Base-by-base conservation (phyloP, 2,888 invertebrate species). In the Pristionchus maxplancki region DNA sequence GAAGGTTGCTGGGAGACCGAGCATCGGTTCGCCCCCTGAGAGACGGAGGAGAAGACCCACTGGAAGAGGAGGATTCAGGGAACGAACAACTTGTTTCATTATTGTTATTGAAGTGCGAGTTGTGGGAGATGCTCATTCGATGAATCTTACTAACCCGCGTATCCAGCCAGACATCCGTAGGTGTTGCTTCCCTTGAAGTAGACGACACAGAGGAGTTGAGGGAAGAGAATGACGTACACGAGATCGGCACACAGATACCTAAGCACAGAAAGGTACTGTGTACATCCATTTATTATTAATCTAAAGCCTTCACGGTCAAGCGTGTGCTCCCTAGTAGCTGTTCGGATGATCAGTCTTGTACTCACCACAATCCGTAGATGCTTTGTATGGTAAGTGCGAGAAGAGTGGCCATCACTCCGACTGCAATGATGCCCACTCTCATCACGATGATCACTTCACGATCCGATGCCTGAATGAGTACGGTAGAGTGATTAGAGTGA, bases 351-450 rank as follows among this genome's bases (percentile, higher is more conserved):
- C n/a, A n/a, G n/a, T n/a, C n/a, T n/a, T 50, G 4, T 20, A n/a
- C 89, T 78, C 5, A 90, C 98, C 98, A 99, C 89, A 99, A 96
- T 20, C 98, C 98, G 95, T 99, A 99, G 95, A 99, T 98, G 93
- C 98, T 98, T 90, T 97, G 97, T 93, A 99, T 98, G 91, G 97
- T 97, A 93, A 99, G 96, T 24, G 98, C 99, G 98, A 99, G 98
- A 91, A 97, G 96, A 17, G 98, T 98, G 93, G 97, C 97, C 93
- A 99, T 96, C 48, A 97, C 96, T 37, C 98, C 98, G 89, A 99
- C 98, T 58, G 98, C 96, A 91, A 98, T 96, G 94, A 99, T 98
- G 88, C 97, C 96, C 3, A 96, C 96, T 91, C 98, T 96, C 98
- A 99, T 98, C 89, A 96, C 96, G 96, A 96, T 96, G 89, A 96